phyloP scores from a whole-genome alignment of 2,797 vertebrate species.

The Ciconia nigra region DNA sequence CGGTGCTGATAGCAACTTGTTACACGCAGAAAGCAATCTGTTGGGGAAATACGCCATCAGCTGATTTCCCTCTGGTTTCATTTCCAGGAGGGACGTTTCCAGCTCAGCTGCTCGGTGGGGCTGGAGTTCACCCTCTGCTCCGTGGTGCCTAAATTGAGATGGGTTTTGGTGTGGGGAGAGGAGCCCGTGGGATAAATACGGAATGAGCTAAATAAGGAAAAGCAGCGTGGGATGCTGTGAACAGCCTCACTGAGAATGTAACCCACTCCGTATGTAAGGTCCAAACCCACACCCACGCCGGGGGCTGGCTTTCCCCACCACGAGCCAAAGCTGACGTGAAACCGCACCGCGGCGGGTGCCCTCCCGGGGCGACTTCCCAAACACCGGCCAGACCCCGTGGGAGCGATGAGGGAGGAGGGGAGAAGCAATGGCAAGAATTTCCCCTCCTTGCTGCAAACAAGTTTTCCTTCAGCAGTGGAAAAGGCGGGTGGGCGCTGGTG shows the following conservation, averaged over 20 bases:
- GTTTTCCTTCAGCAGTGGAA: background rate
- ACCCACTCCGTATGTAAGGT: background rate
- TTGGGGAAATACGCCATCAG: background rate
- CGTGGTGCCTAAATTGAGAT: fast-evolving
- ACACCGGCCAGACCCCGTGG: background rate
- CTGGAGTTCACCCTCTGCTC: background rate
- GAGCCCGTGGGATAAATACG: background rate
- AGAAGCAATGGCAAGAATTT: background rate
- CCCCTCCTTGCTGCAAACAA: background rate
- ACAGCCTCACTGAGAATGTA: background rate
- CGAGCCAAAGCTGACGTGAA: background rate
- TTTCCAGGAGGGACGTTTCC: background rate
- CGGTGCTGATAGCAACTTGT: background rate
- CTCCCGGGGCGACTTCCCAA: background rate
- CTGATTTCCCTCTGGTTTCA: background rate
- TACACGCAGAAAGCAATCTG: background rate
- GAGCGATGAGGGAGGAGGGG: background rate
- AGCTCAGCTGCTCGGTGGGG: background rate
- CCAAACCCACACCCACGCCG: background rate
- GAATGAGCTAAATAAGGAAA: conserved; percentile 5
- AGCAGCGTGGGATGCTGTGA: conserved; percentile 25
- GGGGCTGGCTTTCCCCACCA: background rate
- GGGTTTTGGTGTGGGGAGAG: background rate
- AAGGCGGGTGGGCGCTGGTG: background rate
- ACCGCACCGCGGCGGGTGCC: fast-evolving